Evolutionary conservation across 1,140 invertebrate genomes (phyloP), one percentile per base, ranked within the genome.

Genomic region (Eciton burchellii): DNA sequence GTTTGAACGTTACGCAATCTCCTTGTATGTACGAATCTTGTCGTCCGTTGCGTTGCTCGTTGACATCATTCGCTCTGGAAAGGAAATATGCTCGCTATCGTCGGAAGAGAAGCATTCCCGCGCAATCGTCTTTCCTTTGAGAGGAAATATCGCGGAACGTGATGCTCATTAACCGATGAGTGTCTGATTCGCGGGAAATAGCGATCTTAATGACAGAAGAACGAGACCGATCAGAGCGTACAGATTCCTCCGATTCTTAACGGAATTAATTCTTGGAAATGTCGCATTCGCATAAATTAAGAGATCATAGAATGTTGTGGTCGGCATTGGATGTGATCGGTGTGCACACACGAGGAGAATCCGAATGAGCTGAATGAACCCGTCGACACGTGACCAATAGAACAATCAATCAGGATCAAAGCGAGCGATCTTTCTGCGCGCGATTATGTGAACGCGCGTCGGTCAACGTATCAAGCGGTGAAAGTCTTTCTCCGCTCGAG

Each of bases 191-290:
- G 26, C 47, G 16, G 24, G 3, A 68, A 49, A 68, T 54, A 16
- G 43, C 52, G 45, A 68, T 21, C 52, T 68, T 59, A 47, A 72
- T 60, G 26, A 60, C 47, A 41, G 60, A 66, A 83, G 60, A 66
- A 83, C 49, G 24, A 24, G 52, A 86, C 21, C 12, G 11, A 3
- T 16, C 29, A 8, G 5, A 29, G 2, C 11, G 11, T 12, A 11
- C 12, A 24, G 63, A 29, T 29, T 82, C 35, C 71, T n/a, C 19
- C 65, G 52, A 52, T 47, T 86, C 57, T 87, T 74, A 71, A 72
- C 84, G 74, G 56, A 43, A 84, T 83, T 81, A 88, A 87, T 87
- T 84, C 87, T 87, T 88, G 72, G 85, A 24, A 62, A 62, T 24
- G 24, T n/a, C 12, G 29, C 63, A 24, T 68, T 35, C 45, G 26